Percentiles rank a stretch among this genome's conserved stretches.
These are phyloP conservation scores for Cylloceria caligata DNA, from an alignment of 2,888 invertebrate species.

Conservation along the genomic window DNA sequence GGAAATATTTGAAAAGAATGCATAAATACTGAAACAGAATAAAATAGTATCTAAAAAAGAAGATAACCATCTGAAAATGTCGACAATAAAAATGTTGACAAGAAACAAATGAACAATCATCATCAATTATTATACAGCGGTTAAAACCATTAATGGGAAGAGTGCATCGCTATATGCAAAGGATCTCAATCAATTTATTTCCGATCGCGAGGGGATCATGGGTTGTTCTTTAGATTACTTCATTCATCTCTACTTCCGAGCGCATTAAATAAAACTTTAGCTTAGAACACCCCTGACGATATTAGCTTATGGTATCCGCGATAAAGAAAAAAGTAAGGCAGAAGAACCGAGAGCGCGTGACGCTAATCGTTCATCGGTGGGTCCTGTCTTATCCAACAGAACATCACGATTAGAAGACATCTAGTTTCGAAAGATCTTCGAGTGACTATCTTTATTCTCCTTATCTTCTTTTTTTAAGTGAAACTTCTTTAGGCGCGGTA, in stretches of 20 bases:
- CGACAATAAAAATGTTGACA: too few relatives aligned
- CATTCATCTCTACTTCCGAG: conserved; percentile 61
- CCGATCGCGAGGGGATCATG: conserved; percentile 45
- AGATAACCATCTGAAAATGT: too few relatives aligned
- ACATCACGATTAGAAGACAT: conserved; percentile 7
- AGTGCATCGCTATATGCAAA: neutral
- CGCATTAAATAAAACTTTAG: conserved; percentile 18
- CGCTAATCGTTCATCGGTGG: neutral
- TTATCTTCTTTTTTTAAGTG: neutral
- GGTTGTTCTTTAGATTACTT: too few relatives aligned
- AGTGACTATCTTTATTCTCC: neutral
- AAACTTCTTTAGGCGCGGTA: too few relatives aligned
- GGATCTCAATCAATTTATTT: conserved; percentile 36
- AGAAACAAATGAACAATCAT: neutral
- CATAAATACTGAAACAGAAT: too few relatives aligned
- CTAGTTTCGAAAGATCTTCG: conserved; percentile 21
- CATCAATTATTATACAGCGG: neutral
- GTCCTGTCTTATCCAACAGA: conserved; percentile 47
- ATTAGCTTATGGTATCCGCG: conserved; percentile 35
- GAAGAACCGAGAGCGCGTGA: neutral
- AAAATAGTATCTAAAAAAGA: too few relatives aligned
- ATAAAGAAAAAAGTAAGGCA: conserved; percentile 8
- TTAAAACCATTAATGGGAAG: too few relatives aligned
- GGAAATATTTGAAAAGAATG: too few relatives aligned
- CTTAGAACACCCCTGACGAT: conserved; percentile 34